Conservation (phyloP, 2,888 invertebrate genomes). For the Drosophila ustulata region DNA sequence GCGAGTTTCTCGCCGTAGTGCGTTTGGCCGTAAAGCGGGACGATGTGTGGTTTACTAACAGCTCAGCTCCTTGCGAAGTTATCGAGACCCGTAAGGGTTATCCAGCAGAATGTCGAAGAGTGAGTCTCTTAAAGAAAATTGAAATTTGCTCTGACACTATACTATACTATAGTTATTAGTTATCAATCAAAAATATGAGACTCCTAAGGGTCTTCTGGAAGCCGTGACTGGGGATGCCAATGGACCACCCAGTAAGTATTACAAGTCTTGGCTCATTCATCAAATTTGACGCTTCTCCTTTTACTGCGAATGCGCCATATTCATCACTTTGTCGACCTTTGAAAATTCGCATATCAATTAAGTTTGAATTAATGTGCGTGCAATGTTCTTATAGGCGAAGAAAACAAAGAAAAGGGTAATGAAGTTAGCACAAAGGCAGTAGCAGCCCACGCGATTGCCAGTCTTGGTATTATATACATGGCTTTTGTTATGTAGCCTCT, state of each 20-base stretch:
- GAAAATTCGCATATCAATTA: neutral
- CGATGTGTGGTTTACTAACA: conserved; percentile 17
- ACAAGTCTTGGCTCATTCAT: neutral
- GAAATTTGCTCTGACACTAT: no score
- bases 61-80: conserved; percentile 9
- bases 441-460: conserved; percentile 15
- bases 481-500: neutral
- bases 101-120: conserved; percentile 5
- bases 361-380: neutral
- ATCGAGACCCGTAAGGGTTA: conserved; percentile 17
- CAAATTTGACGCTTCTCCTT: conserved; percentile 13
- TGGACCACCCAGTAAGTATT: conserved; percentile 13
- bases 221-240: neutral
- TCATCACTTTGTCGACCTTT: neutral
- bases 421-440: neutral
- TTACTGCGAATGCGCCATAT: neutral
- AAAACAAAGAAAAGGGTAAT: neutral
- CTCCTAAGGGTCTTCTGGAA: conserved; percentile 2
- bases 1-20: neutral
- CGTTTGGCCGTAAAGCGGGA: conserved; percentile 6
- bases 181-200: conserved; percentile 17
- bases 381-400: conserved; percentile 7
- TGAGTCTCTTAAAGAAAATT: neutral
- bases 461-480: conserved; percentile 9
- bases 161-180: neutral